Evolutionary conservation across 2,797 vertebrate genomes (phyloP).

Genomic region (Sitta carolinensis): DNA sequence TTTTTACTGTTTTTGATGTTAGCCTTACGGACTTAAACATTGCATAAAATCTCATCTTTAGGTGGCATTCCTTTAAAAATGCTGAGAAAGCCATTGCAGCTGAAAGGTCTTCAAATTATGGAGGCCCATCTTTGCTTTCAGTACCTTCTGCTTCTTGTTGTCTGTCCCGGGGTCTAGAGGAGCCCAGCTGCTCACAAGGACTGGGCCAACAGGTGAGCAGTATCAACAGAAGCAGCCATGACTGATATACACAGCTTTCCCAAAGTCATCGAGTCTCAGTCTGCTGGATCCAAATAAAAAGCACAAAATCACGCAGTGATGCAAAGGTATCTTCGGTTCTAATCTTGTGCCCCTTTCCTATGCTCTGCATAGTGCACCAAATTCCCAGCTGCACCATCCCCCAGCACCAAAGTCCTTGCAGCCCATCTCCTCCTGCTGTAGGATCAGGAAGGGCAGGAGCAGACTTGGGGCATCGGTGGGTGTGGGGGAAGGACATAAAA

Average conservation of each 20-base stretch:
- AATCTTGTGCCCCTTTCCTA: not conserved
- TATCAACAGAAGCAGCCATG: not conserved
- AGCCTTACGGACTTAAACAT: not conserved
- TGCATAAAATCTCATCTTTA: not conserved
- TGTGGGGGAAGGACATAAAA: not conserved
- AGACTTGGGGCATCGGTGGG: fast-evolving
- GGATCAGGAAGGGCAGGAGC: not conserved
- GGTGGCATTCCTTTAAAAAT: not conserved
- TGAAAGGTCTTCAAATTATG: not conserved
- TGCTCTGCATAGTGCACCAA: fast-evolving
- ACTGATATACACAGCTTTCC: not conserved
- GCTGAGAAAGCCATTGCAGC: not conserved
- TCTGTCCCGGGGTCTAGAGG: not conserved
- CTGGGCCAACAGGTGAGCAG: not conserved
- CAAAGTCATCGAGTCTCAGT: not conserved
- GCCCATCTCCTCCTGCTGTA: not conserved
- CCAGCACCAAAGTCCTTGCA: not conserved
- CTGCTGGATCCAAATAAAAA: not conserved
- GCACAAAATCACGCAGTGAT: not conserved
- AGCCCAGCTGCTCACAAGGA: not conserved
- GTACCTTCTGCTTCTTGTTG: not conserved
- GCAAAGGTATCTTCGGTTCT: not conserved
- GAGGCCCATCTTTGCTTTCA: not conserved
- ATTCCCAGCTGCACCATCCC: not conserved
- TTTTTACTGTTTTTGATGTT: not conserved